Evolutionary conservation across 2,797 vertebrate genomes (phyloP).

Genomic region (Glyptemys insculpta): DNA sequence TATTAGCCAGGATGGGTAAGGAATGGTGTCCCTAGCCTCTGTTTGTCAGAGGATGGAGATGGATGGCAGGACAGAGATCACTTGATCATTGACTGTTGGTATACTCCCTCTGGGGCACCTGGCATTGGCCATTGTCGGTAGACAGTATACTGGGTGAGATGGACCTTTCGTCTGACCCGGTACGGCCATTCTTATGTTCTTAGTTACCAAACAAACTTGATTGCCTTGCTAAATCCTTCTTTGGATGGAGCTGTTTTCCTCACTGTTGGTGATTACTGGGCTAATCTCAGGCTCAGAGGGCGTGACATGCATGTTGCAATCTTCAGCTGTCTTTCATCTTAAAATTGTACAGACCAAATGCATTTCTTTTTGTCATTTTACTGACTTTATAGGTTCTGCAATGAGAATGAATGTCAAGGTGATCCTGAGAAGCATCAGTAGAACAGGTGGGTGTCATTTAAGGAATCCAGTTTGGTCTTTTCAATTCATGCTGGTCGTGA

Average conservation of each 20-base stretch:
- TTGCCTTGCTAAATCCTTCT: neutral
- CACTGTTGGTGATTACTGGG: neutral
- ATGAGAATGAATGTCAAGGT: neutral
- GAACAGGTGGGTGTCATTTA: neutral
- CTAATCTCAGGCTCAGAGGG: neutral
- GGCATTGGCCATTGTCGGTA: too few species aligned
- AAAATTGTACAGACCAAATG: neutral
- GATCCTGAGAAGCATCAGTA: neutral
- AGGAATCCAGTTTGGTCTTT: neutral
- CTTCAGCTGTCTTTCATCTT: too few species aligned
- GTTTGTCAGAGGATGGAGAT: too few species aligned
- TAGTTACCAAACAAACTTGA: neutral
- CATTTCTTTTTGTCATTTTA: neutral
- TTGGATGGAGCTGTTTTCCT: neutral
- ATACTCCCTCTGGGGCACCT: too few species aligned
- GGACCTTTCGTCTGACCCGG: too few species aligned
- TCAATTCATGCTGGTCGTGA: neutral
- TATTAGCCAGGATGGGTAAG: too few species aligned
- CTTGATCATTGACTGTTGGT: too few species aligned
- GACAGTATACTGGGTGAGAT: too few species aligned
- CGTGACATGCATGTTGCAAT: rapidly evolving
- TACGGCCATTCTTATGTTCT: too few species aligned
- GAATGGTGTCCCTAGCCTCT: too few species aligned
- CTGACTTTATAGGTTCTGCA: neutral
- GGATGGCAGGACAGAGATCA: too few species aligned